phyloP scores from a whole-genome alignment of 2,797 vertebrate genomes.

The Cercopithecus neglectus region DNA sequence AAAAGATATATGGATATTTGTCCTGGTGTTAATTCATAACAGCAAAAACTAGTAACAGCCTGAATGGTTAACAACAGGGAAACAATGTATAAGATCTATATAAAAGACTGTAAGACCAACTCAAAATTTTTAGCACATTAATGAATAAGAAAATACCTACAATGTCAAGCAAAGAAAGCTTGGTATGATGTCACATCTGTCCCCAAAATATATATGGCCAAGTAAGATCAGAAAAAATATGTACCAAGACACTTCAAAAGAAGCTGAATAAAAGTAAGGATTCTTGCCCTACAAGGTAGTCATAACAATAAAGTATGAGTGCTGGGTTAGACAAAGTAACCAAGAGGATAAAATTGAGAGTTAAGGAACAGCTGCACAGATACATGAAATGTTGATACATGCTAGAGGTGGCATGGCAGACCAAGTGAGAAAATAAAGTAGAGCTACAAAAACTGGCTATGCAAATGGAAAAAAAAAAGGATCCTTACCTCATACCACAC shows the following conservation, averaged over 20 bases:
- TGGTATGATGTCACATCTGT: background rate
- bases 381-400: background rate
- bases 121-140: background rate
- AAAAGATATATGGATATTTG: background rate
- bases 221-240: background rate
- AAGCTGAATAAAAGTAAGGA: background rate
- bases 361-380: background rate
- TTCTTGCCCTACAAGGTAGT: background rate
- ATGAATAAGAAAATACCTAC: background rate
- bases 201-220: background rate
- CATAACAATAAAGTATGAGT: background rate
- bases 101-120: background rate
- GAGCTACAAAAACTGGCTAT: background rate
- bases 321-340: background rate
- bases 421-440: background rate
- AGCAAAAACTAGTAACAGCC: background rate
- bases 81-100: background rate
- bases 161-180: background rate
- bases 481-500: background rate
- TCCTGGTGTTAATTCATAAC: background rate
- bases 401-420: background rate
- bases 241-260: background rate
- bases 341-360: background rate
- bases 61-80: background rate
- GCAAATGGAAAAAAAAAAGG: fast-evolving